Evolutionary conservation across 2,797 vertebrate genomes (phyloP).

Genomic region (Hephaestus fuliginosus): DNA sequence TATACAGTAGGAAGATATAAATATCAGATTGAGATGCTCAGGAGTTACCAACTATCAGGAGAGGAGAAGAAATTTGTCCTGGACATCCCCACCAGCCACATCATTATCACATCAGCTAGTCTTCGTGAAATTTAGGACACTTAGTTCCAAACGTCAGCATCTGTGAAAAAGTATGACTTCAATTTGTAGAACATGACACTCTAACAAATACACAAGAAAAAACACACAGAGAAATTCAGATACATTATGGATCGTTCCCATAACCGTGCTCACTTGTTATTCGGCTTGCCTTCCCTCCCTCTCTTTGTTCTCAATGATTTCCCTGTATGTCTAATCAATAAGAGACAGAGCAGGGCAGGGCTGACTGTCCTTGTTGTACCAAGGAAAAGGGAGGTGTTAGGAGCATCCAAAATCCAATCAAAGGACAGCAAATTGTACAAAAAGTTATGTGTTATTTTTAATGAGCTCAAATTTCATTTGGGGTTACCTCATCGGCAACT

Average conservation of each 20-base stretch:
- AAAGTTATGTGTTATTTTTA: constrained; percentile 16
- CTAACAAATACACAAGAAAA: constrained; percentile 28
- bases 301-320: constrained; percentile 73
- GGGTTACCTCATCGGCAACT: neutral
- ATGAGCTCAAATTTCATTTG: constrained; percentile 17
- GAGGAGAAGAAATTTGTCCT: neutral
- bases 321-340: constrained; percentile 71
- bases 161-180: constrained; percentile 26
- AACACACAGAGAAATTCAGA: constrained; percentile 44
- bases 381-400: constrained; percentile 34
- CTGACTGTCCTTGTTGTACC: constrained; percentile 68
- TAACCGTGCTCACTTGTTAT: constrained; percentile 64
- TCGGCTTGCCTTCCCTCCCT: constrained; percentile 40
- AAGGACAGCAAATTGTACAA: constrained; percentile 28
- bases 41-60: neutral
- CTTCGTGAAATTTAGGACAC: neutral
- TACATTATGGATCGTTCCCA: constrained; percentile 80
- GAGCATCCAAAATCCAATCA: constrained; percentile 48
- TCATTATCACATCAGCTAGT: constrained; percentile 25
- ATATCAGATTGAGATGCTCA: neutral
- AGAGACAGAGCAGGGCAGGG: constrained; percentile 49
- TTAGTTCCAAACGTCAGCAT: constrained; percentile 16
- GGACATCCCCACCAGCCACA: neutral
- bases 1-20: neutral
- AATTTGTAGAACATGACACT: constrained; percentile 32